These are phyloP conservation scores for Aromia moschata DNA, from an alignment of 2,888 invertebrate genomes.

Conservation along the genomic window DNA sequence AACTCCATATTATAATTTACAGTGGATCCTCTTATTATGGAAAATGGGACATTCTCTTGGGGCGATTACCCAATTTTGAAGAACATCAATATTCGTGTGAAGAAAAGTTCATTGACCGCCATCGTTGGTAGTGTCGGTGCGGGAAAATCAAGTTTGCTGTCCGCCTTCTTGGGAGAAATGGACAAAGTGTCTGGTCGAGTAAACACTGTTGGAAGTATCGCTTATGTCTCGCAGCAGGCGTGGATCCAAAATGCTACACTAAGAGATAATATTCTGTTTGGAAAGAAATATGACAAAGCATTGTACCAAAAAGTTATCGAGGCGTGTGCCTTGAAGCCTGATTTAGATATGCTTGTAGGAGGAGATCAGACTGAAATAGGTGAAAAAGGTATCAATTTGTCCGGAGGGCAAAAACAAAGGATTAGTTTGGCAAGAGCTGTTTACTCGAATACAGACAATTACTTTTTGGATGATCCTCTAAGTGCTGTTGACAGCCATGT, in stretches of 20 bases:
- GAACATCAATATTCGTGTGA: slow-evolving; percentile 78
- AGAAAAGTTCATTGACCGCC: slow-evolving; percentile 77
- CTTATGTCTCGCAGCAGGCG: slow-evolving; percentile 94
- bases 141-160: slow-evolving; percentile 89
- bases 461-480: slow-evolving; percentile 94
- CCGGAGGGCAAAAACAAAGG: slow-evolving; percentile 92
- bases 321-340: no score
- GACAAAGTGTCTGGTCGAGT: slow-evolving; percentile 82
- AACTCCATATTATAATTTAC: slow-evolving; percentile 22
- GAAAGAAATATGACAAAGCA: no score
- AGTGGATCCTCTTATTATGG: slow-evolving; percentile 82
- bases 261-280: slow-evolving; percentile 92
- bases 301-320: no score
- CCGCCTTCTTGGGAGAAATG: slow-evolving; percentile 92
- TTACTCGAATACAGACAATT: no score
- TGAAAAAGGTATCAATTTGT: slow-evolving; percentile 86
- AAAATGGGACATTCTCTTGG: slow-evolving; percentile 92
- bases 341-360: no score
- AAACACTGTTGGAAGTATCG: slow-evolving; percentile 74
- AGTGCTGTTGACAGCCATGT: slow-evolving; percentile 98
- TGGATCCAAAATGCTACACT: slow-evolving; percentile 98
- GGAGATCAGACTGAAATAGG: slow-evolving; percentile 99
- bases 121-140: slow-evolving; percentile 90
- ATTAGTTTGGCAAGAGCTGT: no score
- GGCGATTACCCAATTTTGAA: slow-evolving; percentile 74